These are phyloP conservation scores for Pararge aegeria DNA, from an alignment of 1,140 invertebrate genomes.

Conservation along the genomic window DNA sequence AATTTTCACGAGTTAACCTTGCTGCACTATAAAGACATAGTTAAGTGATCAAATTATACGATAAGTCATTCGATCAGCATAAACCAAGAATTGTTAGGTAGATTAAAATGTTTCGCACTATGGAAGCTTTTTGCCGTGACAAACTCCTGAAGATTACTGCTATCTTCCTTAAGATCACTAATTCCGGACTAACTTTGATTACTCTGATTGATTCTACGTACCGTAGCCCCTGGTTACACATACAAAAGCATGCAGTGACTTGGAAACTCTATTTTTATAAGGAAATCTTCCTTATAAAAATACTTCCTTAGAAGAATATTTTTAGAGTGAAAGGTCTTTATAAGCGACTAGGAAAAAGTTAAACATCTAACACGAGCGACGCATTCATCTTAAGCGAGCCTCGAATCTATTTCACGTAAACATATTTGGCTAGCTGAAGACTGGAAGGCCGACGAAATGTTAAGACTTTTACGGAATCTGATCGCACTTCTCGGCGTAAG, in stretches of 20 bases:
- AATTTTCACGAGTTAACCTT: constrained; percentile 18
- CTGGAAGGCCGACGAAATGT: too few species aligned
- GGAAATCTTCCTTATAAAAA: too few species aligned
- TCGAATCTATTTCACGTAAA: too few species aligned
- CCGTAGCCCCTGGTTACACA: constrained; percentile 58
- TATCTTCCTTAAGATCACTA: too few species aligned
- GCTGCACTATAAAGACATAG: not conserved
- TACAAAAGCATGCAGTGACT: constrained; percentile 61
- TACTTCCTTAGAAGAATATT: too few species aligned
- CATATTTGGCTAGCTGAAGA: too few species aligned
- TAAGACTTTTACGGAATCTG: too few species aligned
- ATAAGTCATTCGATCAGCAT: constrained; percentile 26
- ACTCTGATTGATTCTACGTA: constrained; percentile 70
- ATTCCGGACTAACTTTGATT: constrained; percentile 67
- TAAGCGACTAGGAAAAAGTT: too few species aligned
- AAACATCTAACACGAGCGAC: too few species aligned
- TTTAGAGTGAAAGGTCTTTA: too few species aligned
- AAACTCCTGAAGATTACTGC: constrained; percentile 68
- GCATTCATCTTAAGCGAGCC: too few species aligned
- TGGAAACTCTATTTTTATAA: constrained; percentile 54
- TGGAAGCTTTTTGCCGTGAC: constrained; percentile 47
- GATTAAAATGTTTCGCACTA: constrained; percentile 40
- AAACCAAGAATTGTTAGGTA: constrained; percentile 40
- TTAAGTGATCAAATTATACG: constrained; percentile 13
- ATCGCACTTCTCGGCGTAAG: too few species aligned